phyloP scores from a whole-genome alignment of 2,888 invertebrate genomes.

The Galeopsomyia nigrocyanea region DNA sequence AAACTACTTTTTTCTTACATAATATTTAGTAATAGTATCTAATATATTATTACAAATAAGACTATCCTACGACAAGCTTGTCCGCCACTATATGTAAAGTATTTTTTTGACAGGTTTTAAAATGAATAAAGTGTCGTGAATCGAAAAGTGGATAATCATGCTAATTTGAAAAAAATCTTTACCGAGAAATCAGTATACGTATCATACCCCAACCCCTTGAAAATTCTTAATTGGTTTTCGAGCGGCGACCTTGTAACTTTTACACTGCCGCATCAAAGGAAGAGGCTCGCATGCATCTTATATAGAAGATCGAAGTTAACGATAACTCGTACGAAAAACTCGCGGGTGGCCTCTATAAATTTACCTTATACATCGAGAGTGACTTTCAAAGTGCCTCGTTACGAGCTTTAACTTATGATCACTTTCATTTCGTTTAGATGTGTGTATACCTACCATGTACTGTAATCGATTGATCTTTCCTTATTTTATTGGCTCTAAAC shows the following conservation, averaged over 20 bases:
- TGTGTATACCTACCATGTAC: no score
- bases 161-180: neutral
- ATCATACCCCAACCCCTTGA: neutral
- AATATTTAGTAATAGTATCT: no score
- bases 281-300: conserved; percentile 25
- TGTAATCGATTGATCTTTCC: no score
- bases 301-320: conserved; percentile 23
- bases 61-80: no score
- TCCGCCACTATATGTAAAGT: no score
- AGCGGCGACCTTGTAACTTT: conserved; percentile 30
- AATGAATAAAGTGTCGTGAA: neutral
- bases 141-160: no score
- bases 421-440: neutral
- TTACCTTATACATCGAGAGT: conserved; percentile 32
- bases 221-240: conserved; percentile 25
- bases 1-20: no score
- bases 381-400: conserved; percentile 25
- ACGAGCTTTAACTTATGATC: conserved; percentile 2
- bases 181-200: neutral
- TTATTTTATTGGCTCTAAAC: no score
- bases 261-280: conserved; percentile 1
- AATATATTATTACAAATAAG: no score
- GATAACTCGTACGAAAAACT: conserved; percentile 20
- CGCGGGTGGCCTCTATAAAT: conserved; percentile 41
- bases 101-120: neutral